phyloP scores from a whole-genome alignment of 2,797 vertebrate species.

The Hirundo rustica region DNA sequence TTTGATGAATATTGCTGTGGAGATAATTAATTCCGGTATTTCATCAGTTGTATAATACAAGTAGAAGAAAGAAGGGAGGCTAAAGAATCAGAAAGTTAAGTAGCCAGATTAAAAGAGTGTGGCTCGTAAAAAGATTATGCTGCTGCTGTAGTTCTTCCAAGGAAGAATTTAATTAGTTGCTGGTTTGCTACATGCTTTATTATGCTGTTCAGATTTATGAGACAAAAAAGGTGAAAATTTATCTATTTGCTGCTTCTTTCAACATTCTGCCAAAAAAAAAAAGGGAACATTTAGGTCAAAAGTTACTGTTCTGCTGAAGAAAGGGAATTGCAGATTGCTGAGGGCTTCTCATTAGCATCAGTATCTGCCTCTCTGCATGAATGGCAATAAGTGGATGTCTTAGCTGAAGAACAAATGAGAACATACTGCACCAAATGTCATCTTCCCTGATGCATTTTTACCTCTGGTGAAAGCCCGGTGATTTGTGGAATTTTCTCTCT shows the following conservation, averaged over 20 bases:
- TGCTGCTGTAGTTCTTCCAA: background rate
- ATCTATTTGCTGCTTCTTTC: background rate
- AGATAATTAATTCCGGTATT: conserved; percentile 30
- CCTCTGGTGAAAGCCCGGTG: background rate
- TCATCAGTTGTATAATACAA: background rate
- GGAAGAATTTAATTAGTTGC: conserved; percentile 27
- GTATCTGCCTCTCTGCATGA: background rate
- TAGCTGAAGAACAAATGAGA: conserved; percentile 4
- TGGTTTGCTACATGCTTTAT: background rate
- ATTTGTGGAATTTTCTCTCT: background rate
- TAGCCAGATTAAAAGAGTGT: background rate
- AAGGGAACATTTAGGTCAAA: background rate
- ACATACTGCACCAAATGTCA: background rate
- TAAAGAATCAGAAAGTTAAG: background rate
- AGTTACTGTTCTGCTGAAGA: conserved; percentile 5
- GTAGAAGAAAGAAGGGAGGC: background rate
- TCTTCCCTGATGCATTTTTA: background rate
- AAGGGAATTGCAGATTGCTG: background rate
- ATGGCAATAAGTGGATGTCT: background rate
- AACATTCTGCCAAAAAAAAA: background rate
- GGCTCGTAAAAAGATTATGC: background rate
- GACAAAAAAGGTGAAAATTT: background rate
- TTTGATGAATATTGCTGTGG: conserved; percentile 5
- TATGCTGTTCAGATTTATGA: background rate
- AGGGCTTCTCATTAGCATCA: conserved; percentile 8